Evolutionary conservation across 2,888 invertebrate genomes (phyloP), one percentile per base, ranked within the genome.

Genomic region (Campopleginae sp.): DNA sequence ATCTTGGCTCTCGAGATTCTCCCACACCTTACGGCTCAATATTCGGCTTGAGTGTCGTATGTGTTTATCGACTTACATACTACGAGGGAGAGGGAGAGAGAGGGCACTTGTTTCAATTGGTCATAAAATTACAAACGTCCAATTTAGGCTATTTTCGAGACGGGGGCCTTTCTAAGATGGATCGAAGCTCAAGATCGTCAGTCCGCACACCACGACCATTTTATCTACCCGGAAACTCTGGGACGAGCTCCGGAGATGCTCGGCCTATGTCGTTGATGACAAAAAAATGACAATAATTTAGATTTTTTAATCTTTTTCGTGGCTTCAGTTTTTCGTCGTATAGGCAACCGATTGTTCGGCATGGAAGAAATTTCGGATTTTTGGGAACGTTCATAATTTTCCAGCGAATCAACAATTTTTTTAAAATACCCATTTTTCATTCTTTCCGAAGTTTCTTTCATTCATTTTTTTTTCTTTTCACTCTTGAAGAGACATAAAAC

Each of bases 101-200:
- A 54, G 65, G 27, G 44, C 27, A 23, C 23, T 44, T 74, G 3
- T 61, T 79, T 70, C 78, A 79, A 79, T 79, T 70, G 78, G 31
- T 31, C 31, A 58, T 54, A 23, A 71, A 65, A 65, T 65, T 76
- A 76, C 58, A 58, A 61, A 33, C 61, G 78, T 42, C 61, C 78
- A 79, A 70, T 79, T 78, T 79, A 70, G 42, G 17, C 61, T 48
- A 78, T 78, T 58, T 78, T 27, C 17, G 23, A 54, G 54, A 33
- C 38, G 44, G 46, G 6, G 48, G 27, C 10, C 5, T 19, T 19
- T 19, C 51, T 2, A 51, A 54, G n/a, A 38, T 58, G 19, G 19
- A 14, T 14, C 1, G 7, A 51, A 31, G 14, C 5, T 58, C 58
- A 14, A 27, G 27, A 58, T 27, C 0, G 14, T 27, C 4, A 5